Conservation (phyloP, 2,888 invertebrate species). For the Sceliomorpha sp. region DNA sequence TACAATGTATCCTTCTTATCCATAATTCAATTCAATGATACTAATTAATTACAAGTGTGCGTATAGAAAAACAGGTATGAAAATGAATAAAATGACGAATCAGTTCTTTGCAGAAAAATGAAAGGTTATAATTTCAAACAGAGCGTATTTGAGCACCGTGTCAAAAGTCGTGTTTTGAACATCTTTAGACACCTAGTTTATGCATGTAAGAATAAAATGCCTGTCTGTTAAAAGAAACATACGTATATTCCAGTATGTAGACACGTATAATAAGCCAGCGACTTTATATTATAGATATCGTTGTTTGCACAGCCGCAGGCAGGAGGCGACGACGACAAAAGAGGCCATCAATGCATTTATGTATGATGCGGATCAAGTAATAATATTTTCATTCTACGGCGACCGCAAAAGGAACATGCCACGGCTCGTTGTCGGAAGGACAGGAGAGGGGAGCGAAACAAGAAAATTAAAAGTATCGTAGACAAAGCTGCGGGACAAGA, state of each 20-base stretch:
- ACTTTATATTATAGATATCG: constrained; percentile 75
- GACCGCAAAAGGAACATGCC: constrained; percentile 57
- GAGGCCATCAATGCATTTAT: constrained; percentile 68
- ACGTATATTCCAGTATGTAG: not conserved
- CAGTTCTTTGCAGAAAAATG: constrained; percentile 8
- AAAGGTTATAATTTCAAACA: no score
- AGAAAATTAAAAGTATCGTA: constrained; percentile 78
- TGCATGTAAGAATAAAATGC: not conserved
- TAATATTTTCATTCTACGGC: constrained; percentile 74
- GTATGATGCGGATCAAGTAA: constrained; percentile 72
- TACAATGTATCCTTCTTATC: no score
- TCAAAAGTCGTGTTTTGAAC: no score
- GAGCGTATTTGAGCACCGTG: no score
- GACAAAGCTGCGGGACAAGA: constrained; percentile 75
- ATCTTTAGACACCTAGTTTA: not conserved
- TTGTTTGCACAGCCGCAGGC: constrained; percentile 75
- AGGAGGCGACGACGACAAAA: constrained; percentile 59
- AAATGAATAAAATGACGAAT: no score
- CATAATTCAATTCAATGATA: no score
- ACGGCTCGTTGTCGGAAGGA: constrained; percentile 45
- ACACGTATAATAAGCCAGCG: constrained; percentile 62
- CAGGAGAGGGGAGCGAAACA: constrained; percentile 63
- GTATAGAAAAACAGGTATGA: no score
- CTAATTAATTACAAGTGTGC: no score
- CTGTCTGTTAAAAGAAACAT: constrained; percentile 2